Conservation (phyloP, 2,113 vertebrate species). For the Seriola aureovittata region DNA sequence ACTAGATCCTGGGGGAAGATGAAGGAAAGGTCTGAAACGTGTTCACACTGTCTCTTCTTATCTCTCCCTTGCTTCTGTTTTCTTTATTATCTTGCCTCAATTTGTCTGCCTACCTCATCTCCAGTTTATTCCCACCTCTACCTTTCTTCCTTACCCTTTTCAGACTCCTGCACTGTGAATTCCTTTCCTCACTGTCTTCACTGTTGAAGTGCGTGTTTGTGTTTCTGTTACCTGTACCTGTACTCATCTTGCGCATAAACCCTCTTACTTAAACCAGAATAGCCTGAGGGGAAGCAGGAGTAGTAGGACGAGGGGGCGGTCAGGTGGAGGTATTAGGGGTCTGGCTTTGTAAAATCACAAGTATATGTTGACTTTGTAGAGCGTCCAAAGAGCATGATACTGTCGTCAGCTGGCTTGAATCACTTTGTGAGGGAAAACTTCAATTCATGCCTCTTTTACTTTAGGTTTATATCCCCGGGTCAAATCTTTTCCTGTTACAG, state of each 20-base stretch:
- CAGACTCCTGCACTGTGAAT: slow-evolving; percentile 2
- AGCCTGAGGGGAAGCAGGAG: slow-evolving; percentile 14
- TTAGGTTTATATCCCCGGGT: slow-evolving; percentile 15
- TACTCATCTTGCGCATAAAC: slow-evolving; percentile 4
- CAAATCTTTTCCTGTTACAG: slow-evolving; percentile 25
- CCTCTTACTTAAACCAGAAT: slow-evolving; percentile 35
- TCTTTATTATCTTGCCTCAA: slow-evolving; percentile 17
- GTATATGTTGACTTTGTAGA: slow-evolving; percentile 25
- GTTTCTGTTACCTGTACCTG: slow-evolving; percentile 23
- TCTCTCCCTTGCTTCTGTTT: slow-evolving; percentile 21
- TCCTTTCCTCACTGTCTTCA: slow-evolving; percentile 9
- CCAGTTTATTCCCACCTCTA: slow-evolving; percentile 13
- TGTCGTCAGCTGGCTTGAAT: slow-evolving; percentile 27
- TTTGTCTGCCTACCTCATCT: slow-evolving; percentile 31
- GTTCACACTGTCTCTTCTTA: slow-evolving; percentile 16
- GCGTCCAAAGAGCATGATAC: not conserved
- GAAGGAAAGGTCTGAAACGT: slow-evolving; percentile 10
- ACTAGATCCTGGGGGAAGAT: slow-evolving; percentile 31
- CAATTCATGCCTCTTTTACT: slow-evolving; percentile 22
- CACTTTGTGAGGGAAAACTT: slow-evolving; percentile 21
- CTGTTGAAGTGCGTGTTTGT: slow-evolving; percentile 21
- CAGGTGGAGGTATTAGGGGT: not conserved
- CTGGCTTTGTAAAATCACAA: not conserved
- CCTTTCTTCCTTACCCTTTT: slow-evolving; percentile 30
- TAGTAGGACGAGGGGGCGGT: not conserved